Base-by-base conservation (phyloP, 2,888 invertebrate species). In the Adelognathus sp. region DNA sequence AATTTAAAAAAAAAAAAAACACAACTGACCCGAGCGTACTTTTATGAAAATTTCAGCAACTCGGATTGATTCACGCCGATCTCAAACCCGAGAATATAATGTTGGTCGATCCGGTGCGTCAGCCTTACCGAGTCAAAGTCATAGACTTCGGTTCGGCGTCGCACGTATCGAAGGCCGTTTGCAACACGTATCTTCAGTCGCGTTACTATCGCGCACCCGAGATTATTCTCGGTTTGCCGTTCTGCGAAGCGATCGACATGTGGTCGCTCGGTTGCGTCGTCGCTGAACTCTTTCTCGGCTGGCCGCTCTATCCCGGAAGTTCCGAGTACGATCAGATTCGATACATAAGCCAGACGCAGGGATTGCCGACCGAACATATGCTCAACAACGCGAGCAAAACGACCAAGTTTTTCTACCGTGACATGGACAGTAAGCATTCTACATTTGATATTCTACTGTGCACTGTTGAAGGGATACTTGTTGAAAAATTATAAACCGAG, bases 161-260 rank as follows among this genome's bases (percentile, higher is more conserved):
- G 79, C 99, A 99, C 92, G 98, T 99, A 86, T 98, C 98, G 92
- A 99, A 99, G 93, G 99, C 99, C 11, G 99, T 99, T 61, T 99
- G 99, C 93, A 99, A 99, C 91, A 99, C 99, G 6, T 99, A 99
- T 92, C 94, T 99, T 88, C 99, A 99, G 93, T 99, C 99, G 87
- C 95, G 99, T 90, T 99, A 99, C 92, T 99, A 99, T 79, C 96
- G 99, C 85, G 98, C 98, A 36, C 98, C 98, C 1, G 98, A 98
- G 93, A 98, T 98, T 89, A 98, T 99, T 89, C 94, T 98, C 88
- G 99, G 99, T 21, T 93, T 99, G 86, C 99, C 99, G 80, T 99
- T 99, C 93, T 98, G 98, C 93, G 99, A 99, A 92, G 98, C 99
- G 11, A 99, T 99, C 88, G 99, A 99, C 92, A 99, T 99, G 99